Base-by-base conservation (phyloP, 2,888 invertebrate genomes). In the Caenorhabditis uteleia region DNA sequence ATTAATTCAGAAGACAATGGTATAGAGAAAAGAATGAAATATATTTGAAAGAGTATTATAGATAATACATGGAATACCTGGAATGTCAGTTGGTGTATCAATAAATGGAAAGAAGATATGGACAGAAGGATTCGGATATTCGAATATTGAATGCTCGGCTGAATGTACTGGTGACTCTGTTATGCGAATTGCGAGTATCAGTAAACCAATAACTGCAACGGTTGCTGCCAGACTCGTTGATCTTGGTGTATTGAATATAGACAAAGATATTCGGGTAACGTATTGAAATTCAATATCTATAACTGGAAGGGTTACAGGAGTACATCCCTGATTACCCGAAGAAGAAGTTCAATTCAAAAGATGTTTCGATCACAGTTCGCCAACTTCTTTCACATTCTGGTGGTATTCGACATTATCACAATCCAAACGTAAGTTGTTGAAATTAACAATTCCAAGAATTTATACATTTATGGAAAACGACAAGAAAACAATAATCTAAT, bases 151-250 rank as follows among this genome's bases (percentile, higher is more conserved):
- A 79, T 87, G 64, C 23, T 47, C 25, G 3, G 34, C 61, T 0
- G 42, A 34, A 8, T 60, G 59, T 29, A 61, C 49, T 25, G 43
- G 44, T 55, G 57, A 56, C 18, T 46, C 65, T 5, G 85, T 88
- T 0, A 86, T 88, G 85, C 82, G 88, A 31, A 88, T 88, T 53
- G 88, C 88, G 34, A 87, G 87, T 72, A 88, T 88, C 65, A 87
- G 87, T 77, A 88, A 88, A 77, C 77, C 86, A 14, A 83, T 88
- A 57, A 87, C 88, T 14, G 86, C 87, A 83, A 83, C 86, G 14
- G 82, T 86, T 26, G 84, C 87, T 40, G 88, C 86, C 21, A 85
- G 85, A 70, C 79, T 87, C 2, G 83, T 85, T 75, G 86, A 88
- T 74, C 80, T 84, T 31, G 87, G 86, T 0, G 84, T 84, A 68